Percentiles rank a stretch among this genome's conserved stretches.
Evolutionary conservation across 1,140 invertebrate species (phyloP).

Genomic region (Papilio glaucus): DNA sequence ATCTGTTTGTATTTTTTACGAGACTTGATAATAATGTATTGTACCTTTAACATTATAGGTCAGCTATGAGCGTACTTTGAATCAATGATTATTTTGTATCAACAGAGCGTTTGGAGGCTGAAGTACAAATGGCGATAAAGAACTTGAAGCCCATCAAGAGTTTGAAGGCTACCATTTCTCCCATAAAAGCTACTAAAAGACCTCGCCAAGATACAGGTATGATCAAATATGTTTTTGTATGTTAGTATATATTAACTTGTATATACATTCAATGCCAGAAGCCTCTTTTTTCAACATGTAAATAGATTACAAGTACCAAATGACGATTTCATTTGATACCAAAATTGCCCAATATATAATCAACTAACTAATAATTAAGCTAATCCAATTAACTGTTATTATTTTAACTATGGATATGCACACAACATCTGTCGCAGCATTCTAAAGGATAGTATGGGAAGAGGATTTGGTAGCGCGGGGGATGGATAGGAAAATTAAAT

Average conservation of each 20-base stretch:
- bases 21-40: no score
- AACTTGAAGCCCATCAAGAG: slow-evolving; percentile 56
- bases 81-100: slow-evolving; percentile 40
- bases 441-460: no score
- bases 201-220: slow-evolving; percentile 69
- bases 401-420: no score
- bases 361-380: no score
- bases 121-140: slow-evolving; percentile 63
- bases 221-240: slow-evolving; percentile 21
- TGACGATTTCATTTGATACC: not conserved
- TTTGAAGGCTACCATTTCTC: slow-evolving; percentile 54
- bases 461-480: no score
- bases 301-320: not conserved
- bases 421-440: no score
- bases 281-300: not conserved
- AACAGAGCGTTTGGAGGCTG: slow-evolving; percentile 70
- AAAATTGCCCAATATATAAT: no score
- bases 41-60: no score
- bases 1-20: no score
- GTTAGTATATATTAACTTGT: slow-evolving; percentile 45
- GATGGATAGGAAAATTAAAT: no score
- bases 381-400: no score
- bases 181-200: slow-evolving; percentile 56
- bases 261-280: slow-evolving; percentile 13
- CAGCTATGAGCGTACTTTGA: no score